Percentiles rank a stretch among this genome's conserved stretches.
phyloP scores from a whole-genome alignment of 2,888 invertebrate species.

The Pheosia tremula region DNA sequence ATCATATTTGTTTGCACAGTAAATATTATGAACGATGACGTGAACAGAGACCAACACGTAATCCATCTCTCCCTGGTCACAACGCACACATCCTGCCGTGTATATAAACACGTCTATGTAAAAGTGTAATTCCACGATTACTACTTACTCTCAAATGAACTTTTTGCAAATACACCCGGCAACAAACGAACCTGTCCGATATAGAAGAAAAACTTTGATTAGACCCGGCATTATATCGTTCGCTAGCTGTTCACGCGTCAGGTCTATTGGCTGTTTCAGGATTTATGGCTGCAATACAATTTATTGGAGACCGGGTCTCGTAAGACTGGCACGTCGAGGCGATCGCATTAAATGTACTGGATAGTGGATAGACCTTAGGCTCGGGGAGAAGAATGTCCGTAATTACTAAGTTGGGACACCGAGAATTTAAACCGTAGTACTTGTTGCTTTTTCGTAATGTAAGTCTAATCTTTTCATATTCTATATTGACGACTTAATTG shows the following conservation, averaged over 20 bases:
- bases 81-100: neutral
- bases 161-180: neutral
- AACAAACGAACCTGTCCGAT: neutral
- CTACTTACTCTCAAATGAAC: neutral
- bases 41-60: neutral
- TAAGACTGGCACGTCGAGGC: constrained; percentile 55
- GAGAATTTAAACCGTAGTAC: neutral
- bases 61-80: neutral
- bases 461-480: no score
- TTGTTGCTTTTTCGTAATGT: neutral
- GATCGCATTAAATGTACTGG: constrained; percentile 31
- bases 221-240: constrained; percentile 18
- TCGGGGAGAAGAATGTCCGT: neutral
- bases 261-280: constrained; percentile 9
- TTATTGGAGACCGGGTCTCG: constrained; percentile 43
- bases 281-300: constrained; percentile 42
- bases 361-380: constrained; percentile 8
- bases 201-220: constrained; percentile 23
- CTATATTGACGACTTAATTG: no score
- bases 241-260: constrained; percentile 20
- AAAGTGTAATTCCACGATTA: neutral
- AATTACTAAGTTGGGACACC: neutral
- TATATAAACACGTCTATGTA: neutral
- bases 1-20: neutral
- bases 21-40: neutral